These are phyloP conservation scores for Dromas ardeola DNA, from an alignment of 2,113 vertebrate genomes.

Conservation along the genomic window DNA sequence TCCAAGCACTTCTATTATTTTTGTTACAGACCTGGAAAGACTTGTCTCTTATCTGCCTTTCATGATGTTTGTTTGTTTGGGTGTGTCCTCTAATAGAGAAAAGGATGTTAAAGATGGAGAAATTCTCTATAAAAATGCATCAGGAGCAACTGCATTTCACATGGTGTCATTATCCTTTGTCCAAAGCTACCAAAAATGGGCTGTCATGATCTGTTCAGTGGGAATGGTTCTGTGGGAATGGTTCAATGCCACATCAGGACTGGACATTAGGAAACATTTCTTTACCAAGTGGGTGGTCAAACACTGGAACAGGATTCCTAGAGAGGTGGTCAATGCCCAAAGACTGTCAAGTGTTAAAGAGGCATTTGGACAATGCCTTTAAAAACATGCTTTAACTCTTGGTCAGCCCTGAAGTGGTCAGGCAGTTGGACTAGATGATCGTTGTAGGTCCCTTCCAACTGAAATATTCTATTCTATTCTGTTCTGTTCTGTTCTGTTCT, in stretches of 20 bases:
- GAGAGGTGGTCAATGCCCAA: background rate
- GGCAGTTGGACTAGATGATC: background rate
- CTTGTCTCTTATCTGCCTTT: background rate
- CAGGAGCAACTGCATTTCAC: background rate
- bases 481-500: too few species aligned
- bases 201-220: background rate
- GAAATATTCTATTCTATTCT: background rate
- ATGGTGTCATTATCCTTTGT: background rate
- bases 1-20: background rate
- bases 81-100: background rate
- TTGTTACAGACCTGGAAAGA: background rate
- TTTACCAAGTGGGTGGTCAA: background rate
- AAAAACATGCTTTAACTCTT: background rate
- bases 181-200: background rate
- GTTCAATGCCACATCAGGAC: background rate
- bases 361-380: background rate
- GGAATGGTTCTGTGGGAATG: background rate
- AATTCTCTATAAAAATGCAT: background rate
- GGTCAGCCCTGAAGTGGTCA: background rate
- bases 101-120: background rate
- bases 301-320: background rate
- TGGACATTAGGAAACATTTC: background rate
- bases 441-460: background rate
- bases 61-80: background rate
- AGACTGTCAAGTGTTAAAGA: background rate